These are phyloP conservation scores for Siphlonurus alternatus DNA, from an alignment of 2,888 invertebrate genomes.

Conservation along the genomic window DNA sequence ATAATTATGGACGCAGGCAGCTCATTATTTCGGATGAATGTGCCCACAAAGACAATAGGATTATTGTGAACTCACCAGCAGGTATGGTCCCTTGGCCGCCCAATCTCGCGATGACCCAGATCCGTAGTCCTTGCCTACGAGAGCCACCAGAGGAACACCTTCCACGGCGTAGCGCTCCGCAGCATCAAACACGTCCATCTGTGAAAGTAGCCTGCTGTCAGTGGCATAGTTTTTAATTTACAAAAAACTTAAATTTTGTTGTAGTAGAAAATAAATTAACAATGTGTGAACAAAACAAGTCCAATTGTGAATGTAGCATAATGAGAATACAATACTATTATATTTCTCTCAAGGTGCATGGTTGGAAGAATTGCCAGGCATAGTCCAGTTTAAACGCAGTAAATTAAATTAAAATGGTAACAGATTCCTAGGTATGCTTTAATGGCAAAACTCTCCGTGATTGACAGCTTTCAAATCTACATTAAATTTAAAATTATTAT, in stretches of 20 bases:
- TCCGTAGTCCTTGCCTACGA: slow-evolving; percentile 96
- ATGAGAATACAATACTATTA: slow-evolving; percentile 8
- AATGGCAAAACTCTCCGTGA: too few species aligned
- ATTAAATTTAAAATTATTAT: too few species aligned
- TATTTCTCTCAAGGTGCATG: slow-evolving; percentile 4
- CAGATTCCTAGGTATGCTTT: too few species aligned
- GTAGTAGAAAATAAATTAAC: slow-evolving; percentile 3
- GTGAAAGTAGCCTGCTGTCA: slow-evolving; percentile 18
- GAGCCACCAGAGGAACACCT: slow-evolving; percentile 57
- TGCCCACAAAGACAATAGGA: too few species aligned
- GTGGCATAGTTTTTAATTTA: not conserved
- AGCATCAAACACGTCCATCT: slow-evolving; percentile 90
- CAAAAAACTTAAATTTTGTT: slow-evolving; percentile 12
- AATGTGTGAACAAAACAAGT: slow-evolving; percentile 2
- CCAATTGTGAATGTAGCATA: not conserved
- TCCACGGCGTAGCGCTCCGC: slow-evolving; percentile 72
- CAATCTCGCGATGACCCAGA: slow-evolving; percentile 96
- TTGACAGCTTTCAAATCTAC: too few species aligned
- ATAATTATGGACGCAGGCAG: too few species aligned
- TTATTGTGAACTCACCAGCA: slow-evolving; percentile 63
- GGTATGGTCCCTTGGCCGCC: slow-evolving; percentile 95
- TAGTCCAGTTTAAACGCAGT: too few species aligned
- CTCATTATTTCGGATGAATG: too few species aligned
- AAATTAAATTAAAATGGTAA: too few species aligned
- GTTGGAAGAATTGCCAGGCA: too few species aligned